phyloP scores from a whole-genome alignment of 2,797 vertebrate genomes.

The Coendou prehensilis region DNA sequence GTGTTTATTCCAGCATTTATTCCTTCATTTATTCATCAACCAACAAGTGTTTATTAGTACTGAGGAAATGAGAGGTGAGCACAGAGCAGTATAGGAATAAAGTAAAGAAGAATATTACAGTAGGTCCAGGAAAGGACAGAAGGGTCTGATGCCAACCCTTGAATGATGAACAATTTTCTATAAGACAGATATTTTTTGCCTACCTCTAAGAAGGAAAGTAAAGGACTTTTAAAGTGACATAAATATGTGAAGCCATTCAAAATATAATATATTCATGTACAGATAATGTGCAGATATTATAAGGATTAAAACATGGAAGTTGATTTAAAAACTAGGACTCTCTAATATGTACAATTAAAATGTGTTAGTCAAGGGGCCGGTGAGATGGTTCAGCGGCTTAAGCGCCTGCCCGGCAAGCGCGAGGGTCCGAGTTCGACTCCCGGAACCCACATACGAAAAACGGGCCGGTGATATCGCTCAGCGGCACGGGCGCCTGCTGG shows the following conservation, averaged over 20 bases:
- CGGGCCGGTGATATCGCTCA: no score
- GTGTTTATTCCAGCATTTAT: background rate
- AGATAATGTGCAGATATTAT: background rate
- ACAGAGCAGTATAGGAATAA: no score
- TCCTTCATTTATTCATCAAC: background rate
- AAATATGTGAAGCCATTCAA: background rate
- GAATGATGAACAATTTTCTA: background rate
- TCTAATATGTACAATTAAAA: background rate
- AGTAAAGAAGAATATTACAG: background rate
- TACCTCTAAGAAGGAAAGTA: background rate
- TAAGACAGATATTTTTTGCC: background rate
- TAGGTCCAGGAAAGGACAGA: background rate
- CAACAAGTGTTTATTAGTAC: background rate
- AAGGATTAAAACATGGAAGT: background rate
- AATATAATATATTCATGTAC: background rate
- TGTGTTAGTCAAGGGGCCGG: background rate
- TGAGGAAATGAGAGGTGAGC: background rate
- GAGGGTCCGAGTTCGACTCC: no score
- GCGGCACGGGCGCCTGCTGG: no score
- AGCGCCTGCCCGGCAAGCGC: no score
- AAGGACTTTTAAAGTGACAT: background rate
- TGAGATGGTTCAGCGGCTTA: no score
- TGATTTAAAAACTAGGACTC: background rate
- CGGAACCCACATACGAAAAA: no score
- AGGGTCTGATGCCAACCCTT: background rate